Evolutionary conservation across 1,140 invertebrate species (phyloP).

Genomic region (Lordiphosa collinella): DNA sequence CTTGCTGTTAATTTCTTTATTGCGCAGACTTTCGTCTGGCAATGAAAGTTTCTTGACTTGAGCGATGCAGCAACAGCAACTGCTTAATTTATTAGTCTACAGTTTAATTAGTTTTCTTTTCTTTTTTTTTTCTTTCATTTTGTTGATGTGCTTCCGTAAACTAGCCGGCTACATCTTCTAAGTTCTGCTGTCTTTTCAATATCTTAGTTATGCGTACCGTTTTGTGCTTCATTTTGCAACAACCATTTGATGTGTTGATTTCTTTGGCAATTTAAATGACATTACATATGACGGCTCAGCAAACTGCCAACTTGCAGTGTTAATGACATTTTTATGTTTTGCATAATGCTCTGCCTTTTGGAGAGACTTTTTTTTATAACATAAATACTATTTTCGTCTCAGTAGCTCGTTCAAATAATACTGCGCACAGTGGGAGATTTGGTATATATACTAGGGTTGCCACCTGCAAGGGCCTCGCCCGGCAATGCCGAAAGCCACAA

Average conservation of each 20-base stretch:
- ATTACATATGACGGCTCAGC: conserved; percentile 13
- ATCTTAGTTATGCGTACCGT: conserved; percentile 39
- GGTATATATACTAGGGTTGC: too few relatives aligned
- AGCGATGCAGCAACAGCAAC: conserved; percentile 42
- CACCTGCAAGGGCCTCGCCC: too few relatives aligned
- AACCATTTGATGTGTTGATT: conserved; percentile 9
- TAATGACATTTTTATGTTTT: conserved; percentile 33
- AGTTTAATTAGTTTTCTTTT: conserved; percentile 62
- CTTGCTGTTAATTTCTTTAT: conserved; percentile 69
- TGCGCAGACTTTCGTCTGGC: conserved; percentile 61
- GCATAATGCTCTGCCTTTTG: conserved; percentile 1
- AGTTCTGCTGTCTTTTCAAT: conserved; percentile 39
- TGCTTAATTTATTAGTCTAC: conserved; percentile 66
- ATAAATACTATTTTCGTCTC: too few relatives aligned
- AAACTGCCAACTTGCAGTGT: conserved; percentile 13
- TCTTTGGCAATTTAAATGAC: conserved; percentile 21
- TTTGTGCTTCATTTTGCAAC: conserved; percentile 33
- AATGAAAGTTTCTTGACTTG: conserved; percentile 68
- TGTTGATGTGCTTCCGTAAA: conserved; percentile 2
- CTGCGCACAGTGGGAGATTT: too few relatives aligned
- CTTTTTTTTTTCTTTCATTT: conserved; percentile 32
- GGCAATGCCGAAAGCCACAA: too few relatives aligned
- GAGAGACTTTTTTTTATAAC: too few relatives aligned
- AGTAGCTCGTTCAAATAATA: too few relatives aligned
- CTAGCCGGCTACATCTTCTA: conserved; percentile 12